A percentile compares a stretch with the other conserved stretches of the same genome.
These are phyloP conservation scores for Nebria brevicollis DNA, from an alignment of 2,888 invertebrate genomes.

Conservation along the genomic window DNA sequence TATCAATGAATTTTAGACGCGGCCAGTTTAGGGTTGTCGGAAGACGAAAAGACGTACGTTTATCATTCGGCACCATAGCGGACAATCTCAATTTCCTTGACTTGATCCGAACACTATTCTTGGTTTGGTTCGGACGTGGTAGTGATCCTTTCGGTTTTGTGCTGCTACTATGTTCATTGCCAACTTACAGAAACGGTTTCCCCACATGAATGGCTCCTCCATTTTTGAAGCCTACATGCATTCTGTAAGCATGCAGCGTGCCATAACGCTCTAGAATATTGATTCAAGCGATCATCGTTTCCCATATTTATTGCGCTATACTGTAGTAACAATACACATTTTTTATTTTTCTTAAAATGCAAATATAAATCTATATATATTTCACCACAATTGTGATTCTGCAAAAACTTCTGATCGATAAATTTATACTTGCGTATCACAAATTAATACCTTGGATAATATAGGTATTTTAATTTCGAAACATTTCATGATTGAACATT, in stretches of 20 bases:
- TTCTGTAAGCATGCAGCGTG: slow-evolving; percentile 14
- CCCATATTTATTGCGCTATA: neutral
- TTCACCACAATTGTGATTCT: no score
- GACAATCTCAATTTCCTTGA: slow-evolving; percentile 9
- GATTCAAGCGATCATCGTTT: slow-evolving; percentile 12
- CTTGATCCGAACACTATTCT: neutral
- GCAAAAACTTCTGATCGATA: no score
- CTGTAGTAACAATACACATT: neutral
- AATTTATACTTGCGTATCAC: no score
- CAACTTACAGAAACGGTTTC: neutral
- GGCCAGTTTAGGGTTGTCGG: neutral
- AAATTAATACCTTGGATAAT: no score
- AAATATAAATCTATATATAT: no score
- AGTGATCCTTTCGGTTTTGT: neutral
- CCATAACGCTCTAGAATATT: slow-evolving; percentile 1
- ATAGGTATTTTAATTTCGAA: no score
- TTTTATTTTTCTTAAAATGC: neutral
- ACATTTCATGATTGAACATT: no score
- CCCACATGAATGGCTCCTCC: neutral
- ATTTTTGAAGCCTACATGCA: neutral
- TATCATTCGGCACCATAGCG: slow-evolving; percentile 10
- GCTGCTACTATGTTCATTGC: neutral
- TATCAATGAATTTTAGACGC: slow-evolving; percentile 25
- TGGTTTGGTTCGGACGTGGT: neutral
- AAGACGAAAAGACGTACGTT: slow-evolving; percentile 16